Evolutionary conservation across 1,140 invertebrate species (phyloP), one percentile per base, ranked within the genome.

Genomic region (Drosophila tsacasi): DNA sequence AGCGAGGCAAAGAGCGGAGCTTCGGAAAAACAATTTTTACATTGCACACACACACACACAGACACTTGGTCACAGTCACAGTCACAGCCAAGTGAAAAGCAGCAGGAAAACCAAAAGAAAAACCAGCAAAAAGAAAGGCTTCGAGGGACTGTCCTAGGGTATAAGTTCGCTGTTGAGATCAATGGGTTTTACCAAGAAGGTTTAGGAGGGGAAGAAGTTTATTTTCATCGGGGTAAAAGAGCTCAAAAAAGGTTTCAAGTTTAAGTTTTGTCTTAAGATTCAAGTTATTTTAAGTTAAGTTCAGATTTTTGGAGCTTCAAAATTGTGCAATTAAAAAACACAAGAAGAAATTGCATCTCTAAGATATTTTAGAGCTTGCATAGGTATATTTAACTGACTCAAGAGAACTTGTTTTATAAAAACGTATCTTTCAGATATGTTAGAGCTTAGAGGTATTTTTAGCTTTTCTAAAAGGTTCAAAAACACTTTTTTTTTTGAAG

Each of bases 1-100:
- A 63, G 61, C 19, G 25, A 76, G 63, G 32, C 54, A 57, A 57
- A 79, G 83, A 86, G 80, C 83, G 83, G 75, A 86, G 83, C 83
- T 86, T 86, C 83, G 72, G 25, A 27, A 79, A 69, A 78, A 81
- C 50, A 52, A 57, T 39, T 52, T 74, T 72, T 73, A 74, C 71
- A 73, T 73, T 52, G 44, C 37, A 47, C 27, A 58, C 39, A 57
- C 23, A 62, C 32, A 37, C 23, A 23, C 25, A 68, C 49, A 27
- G 23, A 13, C 2, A 44, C 30, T 46, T 7, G 17, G 39, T 12
- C n/a, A 54, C 63, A 47, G 63, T 12, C n/a, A 54, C 63, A 47
- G 63, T 17, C 32, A 42, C 30, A 60, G 63, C 7, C 55, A 73
- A 49, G 35, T 42, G 37, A 61, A 73, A 52, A 73, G 46, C 64